These are phyloP conservation scores for Trichomalopsis sarcophagae DNA, from an alignment of 1,140 invertebrate species.

Conservation along the genomic window DNA sequence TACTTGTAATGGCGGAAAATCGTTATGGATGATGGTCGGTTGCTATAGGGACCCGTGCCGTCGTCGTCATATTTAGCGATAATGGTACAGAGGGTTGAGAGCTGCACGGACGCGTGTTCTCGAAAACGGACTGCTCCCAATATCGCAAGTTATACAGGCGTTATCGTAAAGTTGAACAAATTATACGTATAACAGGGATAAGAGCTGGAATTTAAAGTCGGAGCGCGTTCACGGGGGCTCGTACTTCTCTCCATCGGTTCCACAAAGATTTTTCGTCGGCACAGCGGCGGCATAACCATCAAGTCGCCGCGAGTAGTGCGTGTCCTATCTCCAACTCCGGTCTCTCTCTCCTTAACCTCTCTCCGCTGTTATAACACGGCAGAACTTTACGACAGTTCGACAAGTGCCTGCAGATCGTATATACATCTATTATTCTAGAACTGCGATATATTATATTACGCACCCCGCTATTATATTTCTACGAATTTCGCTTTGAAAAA, in stretches of 20 bases:
- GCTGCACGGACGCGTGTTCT: no score
- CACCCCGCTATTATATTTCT: neutral
- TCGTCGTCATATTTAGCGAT: neutral
- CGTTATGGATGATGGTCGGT: neutral
- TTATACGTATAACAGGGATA: neutral
- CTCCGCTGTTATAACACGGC: neutral
- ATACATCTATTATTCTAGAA: slow-evolving; percentile 3
- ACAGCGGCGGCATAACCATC: slow-evolving; percentile 20
- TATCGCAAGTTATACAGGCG: neutral
- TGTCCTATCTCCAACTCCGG: slow-evolving; percentile 41
- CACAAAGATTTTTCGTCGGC: slow-evolving; percentile 22
- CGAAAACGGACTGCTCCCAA: neutral
- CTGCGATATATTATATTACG: neutral
- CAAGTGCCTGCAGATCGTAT: neutral
- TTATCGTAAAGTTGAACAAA: neutral
- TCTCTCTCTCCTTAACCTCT: neutral
- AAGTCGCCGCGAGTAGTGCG: slow-evolving; percentile 18
- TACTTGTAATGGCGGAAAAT: neutral
- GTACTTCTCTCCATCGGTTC: slow-evolving; percentile 36
- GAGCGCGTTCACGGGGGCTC: slow-evolving; percentile 51
- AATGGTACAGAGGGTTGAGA: neutral
- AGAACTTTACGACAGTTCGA: slow-evolving; percentile 7
- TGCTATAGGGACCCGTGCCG: neutral
- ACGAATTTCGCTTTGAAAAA: neutral
- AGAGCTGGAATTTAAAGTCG: neutral